Conservation (phyloP, 2,113 vertebrate genomes). For the Talpa occidentalis region DNA sequence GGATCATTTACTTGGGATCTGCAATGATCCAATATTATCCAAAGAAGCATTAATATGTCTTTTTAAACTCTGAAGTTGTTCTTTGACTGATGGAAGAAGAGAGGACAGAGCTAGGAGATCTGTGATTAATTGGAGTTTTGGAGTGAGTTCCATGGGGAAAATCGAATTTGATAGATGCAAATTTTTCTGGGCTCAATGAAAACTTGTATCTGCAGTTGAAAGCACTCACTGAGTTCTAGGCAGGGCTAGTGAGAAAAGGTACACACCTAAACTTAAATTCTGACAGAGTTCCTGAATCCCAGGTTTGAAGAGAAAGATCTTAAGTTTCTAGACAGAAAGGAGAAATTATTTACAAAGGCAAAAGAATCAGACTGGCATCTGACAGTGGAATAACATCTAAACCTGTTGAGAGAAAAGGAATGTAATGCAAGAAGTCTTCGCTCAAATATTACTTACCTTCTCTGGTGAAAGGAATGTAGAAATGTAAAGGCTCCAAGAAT, state of each 20-base stretch:
- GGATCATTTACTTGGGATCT: not conserved
- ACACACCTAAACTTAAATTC: not conserved
- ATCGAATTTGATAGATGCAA: not conserved
- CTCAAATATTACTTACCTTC: not conserved
- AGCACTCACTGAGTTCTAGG: not conserved
- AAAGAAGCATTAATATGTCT: not conserved
- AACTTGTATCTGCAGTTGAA: not conserved
- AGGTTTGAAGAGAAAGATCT: slow-evolving; percentile 15
- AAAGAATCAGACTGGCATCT: not conserved
- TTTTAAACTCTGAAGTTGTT: not conserved
- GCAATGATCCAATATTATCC: not conserved
- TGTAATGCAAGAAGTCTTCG: not conserved
- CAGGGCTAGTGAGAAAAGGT: not conserved
- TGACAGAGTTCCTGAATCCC: slow-evolving; percentile 7
- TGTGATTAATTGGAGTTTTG: not conserved
- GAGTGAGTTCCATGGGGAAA: not conserved
- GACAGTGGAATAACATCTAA: not conserved
- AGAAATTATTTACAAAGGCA: slow-evolving; percentile 5
- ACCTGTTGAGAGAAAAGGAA: not conserved
- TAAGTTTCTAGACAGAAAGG: not conserved
- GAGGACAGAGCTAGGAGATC: not conserved
- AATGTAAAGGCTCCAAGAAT: not conserved
- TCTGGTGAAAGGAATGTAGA: not conserved
- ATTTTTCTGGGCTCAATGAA: slow-evolving; percentile 22
- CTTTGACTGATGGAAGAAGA: not conserved